These are phyloP conservation scores for Dipodomys spectabilis DNA, from an alignment of 2,113 vertebrate species.

Conservation along the genomic window DNA sequence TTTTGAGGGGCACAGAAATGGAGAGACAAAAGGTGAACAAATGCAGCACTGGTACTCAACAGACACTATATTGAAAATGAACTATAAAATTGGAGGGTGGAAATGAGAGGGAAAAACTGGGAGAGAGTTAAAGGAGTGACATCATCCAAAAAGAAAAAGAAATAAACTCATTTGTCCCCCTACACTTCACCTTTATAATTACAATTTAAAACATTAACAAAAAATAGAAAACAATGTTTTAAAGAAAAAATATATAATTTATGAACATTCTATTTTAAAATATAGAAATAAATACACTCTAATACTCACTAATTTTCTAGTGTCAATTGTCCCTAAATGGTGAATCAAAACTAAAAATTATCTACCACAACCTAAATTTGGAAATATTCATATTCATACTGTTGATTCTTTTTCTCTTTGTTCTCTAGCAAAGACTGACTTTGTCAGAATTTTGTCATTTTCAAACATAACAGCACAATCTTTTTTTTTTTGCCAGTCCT, in stretches of 20 bases:
- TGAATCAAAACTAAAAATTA: background rate
- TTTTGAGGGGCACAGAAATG: too few species aligned
- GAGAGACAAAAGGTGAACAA: too few species aligned
- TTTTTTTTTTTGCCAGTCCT: background rate
- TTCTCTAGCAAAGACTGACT: background rate
- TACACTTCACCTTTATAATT: too few species aligned
- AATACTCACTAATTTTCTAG: background rate
- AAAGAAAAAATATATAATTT: background rate
- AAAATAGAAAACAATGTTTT: too few species aligned
- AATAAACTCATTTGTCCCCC: too few species aligned
- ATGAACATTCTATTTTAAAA: background rate
- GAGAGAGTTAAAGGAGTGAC: too few species aligned
- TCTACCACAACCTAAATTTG: background rate
- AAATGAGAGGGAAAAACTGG: too few species aligned
- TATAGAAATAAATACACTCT: background rate
- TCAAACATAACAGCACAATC: background rate
- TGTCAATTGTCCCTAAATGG: background rate
- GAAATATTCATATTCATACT: background rate
- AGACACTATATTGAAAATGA: too few species aligned
- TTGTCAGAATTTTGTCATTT: background rate
- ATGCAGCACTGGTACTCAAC: too few species aligned
- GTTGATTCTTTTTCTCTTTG: background rate
- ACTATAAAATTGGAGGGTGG: too few species aligned
- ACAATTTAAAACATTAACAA: too few species aligned
- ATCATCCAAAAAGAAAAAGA: too few species aligned